A percentile compares a stretch with the other conserved stretches of the same genome.
These are phyloP conservation scores for Rhinolophus ferrumequinum DNA, from an alignment of 2,113 vertebrate genomes.

Conservation along the genomic window DNA sequence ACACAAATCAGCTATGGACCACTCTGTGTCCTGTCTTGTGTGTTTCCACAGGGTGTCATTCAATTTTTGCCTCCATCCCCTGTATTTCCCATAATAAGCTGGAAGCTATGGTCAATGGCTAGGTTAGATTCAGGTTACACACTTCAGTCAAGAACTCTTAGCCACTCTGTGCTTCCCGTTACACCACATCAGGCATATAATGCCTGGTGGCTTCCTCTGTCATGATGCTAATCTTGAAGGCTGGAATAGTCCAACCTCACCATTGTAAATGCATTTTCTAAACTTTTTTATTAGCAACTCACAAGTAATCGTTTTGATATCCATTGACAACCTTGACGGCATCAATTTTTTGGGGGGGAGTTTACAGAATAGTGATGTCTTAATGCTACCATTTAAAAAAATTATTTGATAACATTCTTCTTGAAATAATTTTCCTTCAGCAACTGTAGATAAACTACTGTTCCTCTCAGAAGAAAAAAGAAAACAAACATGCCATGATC, in stretches of 20 bases:
- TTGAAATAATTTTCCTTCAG: background rate
- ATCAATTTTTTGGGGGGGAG: background rate
- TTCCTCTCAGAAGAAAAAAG: background rate
- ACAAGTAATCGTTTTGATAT: background rate
- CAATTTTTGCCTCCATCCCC: background rate
- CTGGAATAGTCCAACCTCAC: too few species aligned
- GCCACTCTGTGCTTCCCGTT: fast-evolving
- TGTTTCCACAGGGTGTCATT: background rate
- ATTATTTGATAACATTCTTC: background rate
- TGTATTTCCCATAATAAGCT: background rate
- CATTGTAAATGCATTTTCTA: background rate
- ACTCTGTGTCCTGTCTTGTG: too few species aligned
- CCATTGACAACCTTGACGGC: background rate
- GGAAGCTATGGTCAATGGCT: background rate
- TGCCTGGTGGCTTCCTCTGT: background rate
- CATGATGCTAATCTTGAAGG: background rate
- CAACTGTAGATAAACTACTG: too few species aligned
- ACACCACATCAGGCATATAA: fast-evolving
- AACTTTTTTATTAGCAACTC: background rate
- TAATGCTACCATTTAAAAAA: background rate
- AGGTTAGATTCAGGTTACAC: background rate
- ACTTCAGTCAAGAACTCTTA: too few species aligned
- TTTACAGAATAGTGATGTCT: background rate
- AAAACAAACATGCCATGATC: background rate
- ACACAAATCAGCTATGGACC: background rate